These are phyloP conservation scores for Drosophila kambysellisi DNA, from an alignment of 2,888 invertebrate species.

Conservation along the genomic window DNA sequence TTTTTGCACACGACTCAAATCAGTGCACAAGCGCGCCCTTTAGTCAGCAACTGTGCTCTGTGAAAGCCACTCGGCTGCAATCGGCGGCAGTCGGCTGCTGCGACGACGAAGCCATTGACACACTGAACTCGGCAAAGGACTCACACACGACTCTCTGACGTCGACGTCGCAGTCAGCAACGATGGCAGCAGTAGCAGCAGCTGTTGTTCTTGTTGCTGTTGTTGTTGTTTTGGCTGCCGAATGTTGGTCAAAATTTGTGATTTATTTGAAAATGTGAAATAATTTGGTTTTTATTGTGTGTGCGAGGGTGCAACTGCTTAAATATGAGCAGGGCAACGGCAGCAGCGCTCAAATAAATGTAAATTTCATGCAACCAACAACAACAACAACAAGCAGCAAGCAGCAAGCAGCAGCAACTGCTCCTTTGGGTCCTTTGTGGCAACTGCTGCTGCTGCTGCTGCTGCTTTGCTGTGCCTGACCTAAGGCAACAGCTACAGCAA, in stretches of 20 bases:
- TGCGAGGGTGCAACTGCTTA: slow-evolving; percentile 33
- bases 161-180: slow-evolving; percentile 24
- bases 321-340: slow-evolving; percentile 20
- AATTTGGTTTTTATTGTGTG: slow-evolving; percentile 67
- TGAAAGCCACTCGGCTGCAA: slow-evolving; percentile 18
- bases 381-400: slow-evolving; percentile 1
- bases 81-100: slow-evolving; percentile 11
- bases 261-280: slow-evolving; percentile 74
- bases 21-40: slow-evolving; percentile 68
- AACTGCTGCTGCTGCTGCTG: slow-evolving; percentile 20
- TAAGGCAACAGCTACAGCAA: slow-evolving; percentile 64
- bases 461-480: slow-evolving; percentile 61
- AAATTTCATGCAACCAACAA: slow-evolving; percentile 64
- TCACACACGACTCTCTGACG: slow-evolving; percentile 29
- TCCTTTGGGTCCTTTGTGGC: slow-evolving; percentile 33
- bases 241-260: slow-evolving; percentile 68
- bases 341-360: slow-evolving; percentile 52
- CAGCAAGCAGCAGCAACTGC: slow-evolving; percentile 2
- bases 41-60: slow-evolving; percentile 62
- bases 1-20: slow-evolving; percentile 17
- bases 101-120: slow-evolving; percentile 61
- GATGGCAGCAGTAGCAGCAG: not conserved
- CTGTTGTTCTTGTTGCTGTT: slow-evolving; percentile 5
- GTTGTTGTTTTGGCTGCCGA: slow-evolving; percentile 22
- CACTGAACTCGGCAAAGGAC: slow-evolving; percentile 71